phyloP scores from a whole-genome alignment of 2,113 vertebrate species.

The Budorcas taxicolor region DNA sequence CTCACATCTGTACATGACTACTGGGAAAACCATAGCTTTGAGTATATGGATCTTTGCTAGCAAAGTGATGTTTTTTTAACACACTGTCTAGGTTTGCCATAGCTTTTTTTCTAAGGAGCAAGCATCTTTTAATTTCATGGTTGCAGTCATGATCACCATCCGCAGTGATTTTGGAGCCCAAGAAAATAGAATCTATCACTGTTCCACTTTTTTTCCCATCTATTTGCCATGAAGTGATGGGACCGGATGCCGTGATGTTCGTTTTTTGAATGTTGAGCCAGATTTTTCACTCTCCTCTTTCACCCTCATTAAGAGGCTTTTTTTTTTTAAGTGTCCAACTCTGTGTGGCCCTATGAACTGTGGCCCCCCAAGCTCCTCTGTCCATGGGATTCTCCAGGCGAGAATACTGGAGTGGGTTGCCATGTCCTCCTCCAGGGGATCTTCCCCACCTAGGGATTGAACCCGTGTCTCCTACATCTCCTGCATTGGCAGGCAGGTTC shows the following conservation, averaged over 20 bases:
- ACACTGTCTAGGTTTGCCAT: neutral
- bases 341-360: neutral
- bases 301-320: neutral
- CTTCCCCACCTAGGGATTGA: neutral
- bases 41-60: neutral
- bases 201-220: neutral
- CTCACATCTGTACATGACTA: neutral
- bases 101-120: neutral
- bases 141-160: neutral
- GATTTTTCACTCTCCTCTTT: neutral
- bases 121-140: neutral
- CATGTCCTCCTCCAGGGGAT: neutral
- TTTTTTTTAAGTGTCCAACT: neutral
- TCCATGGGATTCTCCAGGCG: neutral
- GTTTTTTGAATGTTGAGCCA: neutral
- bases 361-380: neutral
- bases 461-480: neutral
- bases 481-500: neutral
- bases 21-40: neutral
- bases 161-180: neutral
- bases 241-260: neutral
- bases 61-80: neutral
- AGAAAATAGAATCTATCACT: neutral
- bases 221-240: neutral
- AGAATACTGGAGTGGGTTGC: neutral